Evolutionary conservation across 2,888 invertebrate genomes (phyloP).

Genomic region (Sclerodermus sp.): DNA sequence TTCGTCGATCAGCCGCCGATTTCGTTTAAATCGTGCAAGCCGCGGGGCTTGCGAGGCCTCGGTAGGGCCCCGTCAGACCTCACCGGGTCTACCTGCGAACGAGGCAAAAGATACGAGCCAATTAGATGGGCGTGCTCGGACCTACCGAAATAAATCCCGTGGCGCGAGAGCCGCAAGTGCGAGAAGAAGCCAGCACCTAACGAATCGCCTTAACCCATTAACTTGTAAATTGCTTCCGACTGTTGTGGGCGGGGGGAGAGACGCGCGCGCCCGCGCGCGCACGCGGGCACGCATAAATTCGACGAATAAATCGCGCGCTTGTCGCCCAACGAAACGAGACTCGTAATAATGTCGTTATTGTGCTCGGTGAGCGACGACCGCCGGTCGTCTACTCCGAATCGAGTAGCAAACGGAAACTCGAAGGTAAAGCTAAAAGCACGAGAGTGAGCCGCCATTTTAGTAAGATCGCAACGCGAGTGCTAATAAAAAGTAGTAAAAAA

Average conservation of each 20-base stretch:
- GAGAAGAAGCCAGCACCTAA: constrained; percentile 9
- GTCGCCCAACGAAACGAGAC: constrained; percentile 26
- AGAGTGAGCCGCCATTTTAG: no score
- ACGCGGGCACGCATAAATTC: constrained; percentile 28
- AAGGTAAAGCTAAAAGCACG: no score
- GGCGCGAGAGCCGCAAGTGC: constrained; percentile 10
- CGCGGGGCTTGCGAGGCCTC: no score
- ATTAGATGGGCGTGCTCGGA: constrained; percentile 38
- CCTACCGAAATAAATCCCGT: constrained; percentile 34
- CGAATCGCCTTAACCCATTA: constrained; percentile 52
- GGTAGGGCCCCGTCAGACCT: no score
- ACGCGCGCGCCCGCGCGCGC: constrained; percentile 3
- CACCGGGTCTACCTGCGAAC: no score
- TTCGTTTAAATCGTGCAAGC: no score
- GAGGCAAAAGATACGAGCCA: constrained; percentile 24
- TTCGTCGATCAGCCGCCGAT: no score
- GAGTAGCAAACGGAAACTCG: no score
- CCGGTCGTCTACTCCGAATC: background rate
- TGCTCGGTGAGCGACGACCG: background rate
- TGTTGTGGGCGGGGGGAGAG: constrained; percentile 29
- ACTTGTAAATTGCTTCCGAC: constrained; percentile 59
- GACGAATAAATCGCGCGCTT: constrained; percentile 29
- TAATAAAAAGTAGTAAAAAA: no score
- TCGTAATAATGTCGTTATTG: constrained; percentile 12
- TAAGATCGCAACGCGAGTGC: no score